These are phyloP conservation scores for Nephrotoma appendiculata DNA, from an alignment of 2,888 invertebrate genomes.

Conservation along the genomic window DNA sequence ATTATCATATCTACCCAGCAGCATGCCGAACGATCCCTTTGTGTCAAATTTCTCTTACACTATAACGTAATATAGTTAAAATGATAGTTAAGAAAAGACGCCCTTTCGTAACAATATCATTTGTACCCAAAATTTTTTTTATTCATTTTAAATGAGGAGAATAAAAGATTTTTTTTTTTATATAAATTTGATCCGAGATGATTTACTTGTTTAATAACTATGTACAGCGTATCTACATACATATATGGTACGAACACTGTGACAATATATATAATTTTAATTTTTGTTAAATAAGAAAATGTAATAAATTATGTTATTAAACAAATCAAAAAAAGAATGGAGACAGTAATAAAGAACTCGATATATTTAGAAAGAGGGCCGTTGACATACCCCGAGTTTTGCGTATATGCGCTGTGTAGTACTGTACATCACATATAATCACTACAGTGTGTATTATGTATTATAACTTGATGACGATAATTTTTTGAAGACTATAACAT, in stretches of 20 bases:
- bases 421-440: not conserved
- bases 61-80: not conserved
- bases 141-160: not conserved
- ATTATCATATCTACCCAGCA: not conserved
- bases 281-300: not conserved
- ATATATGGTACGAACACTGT: too few species aligned
- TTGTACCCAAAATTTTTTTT: not conserved
- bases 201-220: not conserved
- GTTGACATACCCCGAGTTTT: not conserved
- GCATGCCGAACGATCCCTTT: not conserved
- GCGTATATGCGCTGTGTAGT: not conserved
- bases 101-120: not conserved
- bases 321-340: not conserved
- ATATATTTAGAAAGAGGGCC: not conserved
- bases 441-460: not conserved
- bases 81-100: not conserved
- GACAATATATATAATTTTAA: not conserved
- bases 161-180: not conserved
- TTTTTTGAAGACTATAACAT: not conserved
- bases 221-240: not conserved
- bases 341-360: not conserved
- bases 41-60: not conserved
- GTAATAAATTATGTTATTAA: not conserved
- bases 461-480: not conserved
- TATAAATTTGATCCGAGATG: not conserved